Evolutionary conservation across 2,888 invertebrate genomes (phyloP).

Genomic region (Diabrotica balteata): DNA sequence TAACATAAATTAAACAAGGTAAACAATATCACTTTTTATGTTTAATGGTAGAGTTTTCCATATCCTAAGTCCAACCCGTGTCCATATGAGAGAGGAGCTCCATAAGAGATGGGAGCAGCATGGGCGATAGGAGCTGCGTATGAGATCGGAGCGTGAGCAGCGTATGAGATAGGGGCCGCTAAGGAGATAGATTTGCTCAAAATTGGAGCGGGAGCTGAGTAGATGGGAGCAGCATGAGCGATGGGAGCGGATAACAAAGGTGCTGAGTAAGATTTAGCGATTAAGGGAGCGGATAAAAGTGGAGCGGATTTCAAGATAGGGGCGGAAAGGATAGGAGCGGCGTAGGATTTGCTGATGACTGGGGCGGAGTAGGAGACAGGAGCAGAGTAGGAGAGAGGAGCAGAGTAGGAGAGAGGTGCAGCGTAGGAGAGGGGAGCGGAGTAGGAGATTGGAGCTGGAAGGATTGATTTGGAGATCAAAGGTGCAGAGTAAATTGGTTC

Average conservation of each 20-base stretch:
- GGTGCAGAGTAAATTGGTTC: conserved; percentile 34
- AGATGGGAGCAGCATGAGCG: conserved; percentile 12
- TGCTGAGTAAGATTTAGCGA: conserved; percentile 9
- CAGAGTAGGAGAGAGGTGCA: conserved; percentile 24
- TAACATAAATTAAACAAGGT: conserved; percentile 18
- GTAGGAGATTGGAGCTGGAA: conserved; percentile 34
- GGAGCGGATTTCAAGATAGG: conserved; percentile 25
- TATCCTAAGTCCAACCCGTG: conserved; percentile 31
- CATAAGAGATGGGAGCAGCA: conserved; percentile 26
- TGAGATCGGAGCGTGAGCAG: conserved; percentile 28
- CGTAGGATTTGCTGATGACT: conserved; percentile 5
- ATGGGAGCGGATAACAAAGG: conserved; percentile 11
- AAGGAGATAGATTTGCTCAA: conserved; percentile 12
- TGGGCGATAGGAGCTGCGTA: conserved; percentile 38
- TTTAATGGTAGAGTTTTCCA: conserved; percentile 37
- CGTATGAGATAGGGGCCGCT: conserved; percentile 1
- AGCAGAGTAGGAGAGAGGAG: conserved; percentile 25
- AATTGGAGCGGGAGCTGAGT: conserved; percentile 30
- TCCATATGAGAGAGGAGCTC: conserved; percentile 9
- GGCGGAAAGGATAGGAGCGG: conserved; percentile 15
- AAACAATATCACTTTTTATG: conserved; percentile 23
- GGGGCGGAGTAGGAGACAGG: conserved; percentile 30
- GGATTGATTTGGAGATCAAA: conserved; percentile 32
- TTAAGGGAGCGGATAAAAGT: conserved; percentile 22
- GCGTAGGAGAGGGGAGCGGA: conserved; percentile 38